phyloP scores from a whole-genome alignment of 2,113 vertebrate genomes.

The Atrichornis clamosus region DNA sequence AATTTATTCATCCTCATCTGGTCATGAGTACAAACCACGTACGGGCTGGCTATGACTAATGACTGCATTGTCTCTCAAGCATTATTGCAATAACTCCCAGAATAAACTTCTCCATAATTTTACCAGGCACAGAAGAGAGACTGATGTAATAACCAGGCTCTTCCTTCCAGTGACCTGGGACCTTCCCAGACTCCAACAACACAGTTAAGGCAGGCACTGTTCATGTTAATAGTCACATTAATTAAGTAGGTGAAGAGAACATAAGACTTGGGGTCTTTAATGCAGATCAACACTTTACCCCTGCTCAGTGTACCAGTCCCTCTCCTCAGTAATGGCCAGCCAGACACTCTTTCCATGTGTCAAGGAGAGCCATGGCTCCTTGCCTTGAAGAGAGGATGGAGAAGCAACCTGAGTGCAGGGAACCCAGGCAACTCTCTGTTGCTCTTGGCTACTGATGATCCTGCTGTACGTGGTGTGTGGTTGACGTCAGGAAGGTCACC shows the following conservation, averaged over 20 bases:
- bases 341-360: background rate
- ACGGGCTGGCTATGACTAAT: background rate
- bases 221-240: background rate
- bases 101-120: background rate
- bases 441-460: background rate
- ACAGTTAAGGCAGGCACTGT: background rate
- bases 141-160: background rate
- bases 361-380: background rate
- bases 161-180: background rate
- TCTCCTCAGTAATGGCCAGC: background rate
- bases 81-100: background rate
- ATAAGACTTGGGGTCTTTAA: background rate
- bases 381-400: background rate
- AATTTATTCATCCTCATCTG: background rate
- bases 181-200: background rate
- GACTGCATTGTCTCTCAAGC: background rate
- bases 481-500: background rate
- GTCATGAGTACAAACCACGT: fast-evolving
- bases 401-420: background rate
- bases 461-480: background rate
- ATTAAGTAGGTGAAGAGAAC: background rate
- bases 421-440: background rate
- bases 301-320: background rate
- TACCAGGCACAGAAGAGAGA: background rate
- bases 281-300: background rate